Base-by-base conservation (phyloP, 2,888 invertebrate species). In the Himalopsyche tibetana region DNA sequence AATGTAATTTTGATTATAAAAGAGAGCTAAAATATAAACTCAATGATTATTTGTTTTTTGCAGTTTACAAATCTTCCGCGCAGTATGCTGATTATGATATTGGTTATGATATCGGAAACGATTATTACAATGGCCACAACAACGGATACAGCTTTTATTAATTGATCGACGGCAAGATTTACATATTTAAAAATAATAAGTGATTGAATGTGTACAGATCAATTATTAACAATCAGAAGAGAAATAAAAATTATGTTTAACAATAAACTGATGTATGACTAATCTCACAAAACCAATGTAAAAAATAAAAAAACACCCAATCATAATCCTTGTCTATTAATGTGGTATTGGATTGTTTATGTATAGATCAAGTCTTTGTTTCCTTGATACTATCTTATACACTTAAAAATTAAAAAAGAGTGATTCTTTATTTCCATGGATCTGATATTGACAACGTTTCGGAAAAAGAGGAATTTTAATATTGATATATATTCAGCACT, bases 221-320 rank as follows among this genome's bases (percentile, higher is more conserved):
- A 55, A 83, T 45, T 74, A 55, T 85, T 83, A 42, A 80, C 79
- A 69, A 84, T 82, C 81, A 74, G 84, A 80, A 85, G 84, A 86
- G 80, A 82, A 83, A 81, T 83, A 83, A 74, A 83, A 84, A 86
- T 83, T 87, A 85, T 85, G 28, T 45, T 81, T 8, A 82, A 45
- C 86, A 85, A 84, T 42, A 69, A 51, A 83, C 88, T 88, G 88
- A 86, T 88, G 88, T 88, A 87, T 85, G 17, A 69, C 74, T 83
- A 45, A 51, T 38, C 63, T 69, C 51, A 79, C 51, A 80, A 45
- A 51, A 80, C 85, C 88, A 85, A 87, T 89, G 86, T 86, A 81
- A 51, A 80, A 51, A 81, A 86, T 86, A 81, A 51, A 15, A 15
- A 51, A 51, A 51, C 0, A 51, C 5, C 15, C 15, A 4, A 8